Evolutionary conservation across 2,797 vertebrate species (phyloP).

Genomic region (Harpagifer antarcticus): DNA sequence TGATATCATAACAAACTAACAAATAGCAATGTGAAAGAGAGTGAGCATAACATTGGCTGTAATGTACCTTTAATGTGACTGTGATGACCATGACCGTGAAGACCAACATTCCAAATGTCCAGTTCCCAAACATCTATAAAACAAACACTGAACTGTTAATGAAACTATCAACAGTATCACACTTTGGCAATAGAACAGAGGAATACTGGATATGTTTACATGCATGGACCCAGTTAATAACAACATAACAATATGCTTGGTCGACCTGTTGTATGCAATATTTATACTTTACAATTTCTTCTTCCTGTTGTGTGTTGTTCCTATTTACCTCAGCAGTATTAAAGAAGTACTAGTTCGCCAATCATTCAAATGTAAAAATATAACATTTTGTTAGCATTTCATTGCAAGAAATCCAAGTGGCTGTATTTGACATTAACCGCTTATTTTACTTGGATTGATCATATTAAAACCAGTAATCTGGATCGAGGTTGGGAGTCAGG

Average conservation of each 20-base stretch:
- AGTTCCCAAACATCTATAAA: slow-evolving; percentile 97
- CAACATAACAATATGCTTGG: not conserved
- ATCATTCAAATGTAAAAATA: not conserved
- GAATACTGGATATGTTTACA: not conserved
- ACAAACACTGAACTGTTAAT: slow-evolving; percentile 24
- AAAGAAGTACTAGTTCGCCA: not conserved
- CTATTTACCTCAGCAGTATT: slow-evolving; percentile 2
- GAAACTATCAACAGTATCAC: not conserved
- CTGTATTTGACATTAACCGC: not conserved
- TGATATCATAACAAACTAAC: not conserved
- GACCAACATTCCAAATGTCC: slow-evolving; percentile 98
- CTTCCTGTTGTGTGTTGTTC: not conserved
- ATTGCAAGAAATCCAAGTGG: not conserved
- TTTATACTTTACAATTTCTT: not conserved
- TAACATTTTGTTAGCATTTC: slow-evolving; percentile 5
- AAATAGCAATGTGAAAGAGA: not conserved
- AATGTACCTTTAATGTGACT: slow-evolving; percentile 94
- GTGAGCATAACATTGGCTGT: not conserved
- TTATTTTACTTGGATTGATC: not conserved
- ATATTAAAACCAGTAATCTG: not conserved
- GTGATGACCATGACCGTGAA: slow-evolving; percentile 99
- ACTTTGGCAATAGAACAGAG: not conserved
- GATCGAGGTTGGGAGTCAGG: not conserved
- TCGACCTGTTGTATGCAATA: not conserved
- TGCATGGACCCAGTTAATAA: not conserved